phyloP scores from a whole-genome alignment of 2,888 invertebrate genomes.

The Amblyjoppa fuscipennis region DNA sequence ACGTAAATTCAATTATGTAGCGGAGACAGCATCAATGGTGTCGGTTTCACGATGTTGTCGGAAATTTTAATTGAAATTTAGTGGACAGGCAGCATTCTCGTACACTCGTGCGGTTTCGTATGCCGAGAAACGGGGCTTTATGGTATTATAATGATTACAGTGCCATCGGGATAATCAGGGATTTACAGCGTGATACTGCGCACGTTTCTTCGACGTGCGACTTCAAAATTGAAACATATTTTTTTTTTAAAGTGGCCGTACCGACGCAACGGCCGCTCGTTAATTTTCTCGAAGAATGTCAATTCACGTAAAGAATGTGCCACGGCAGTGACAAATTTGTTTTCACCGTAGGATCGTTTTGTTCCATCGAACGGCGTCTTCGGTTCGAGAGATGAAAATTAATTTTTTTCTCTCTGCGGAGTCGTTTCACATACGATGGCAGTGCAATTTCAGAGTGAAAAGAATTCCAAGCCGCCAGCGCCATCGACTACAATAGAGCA shows the following conservation, averaged over 20 bases:
- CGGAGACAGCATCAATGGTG: constrained; percentile 30
- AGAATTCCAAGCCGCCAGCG: constrained; percentile 21
- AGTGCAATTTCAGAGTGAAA: background rate
- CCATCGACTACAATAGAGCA: background rate
- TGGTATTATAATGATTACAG: background rate
- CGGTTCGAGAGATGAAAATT: background rate
- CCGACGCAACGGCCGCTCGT: too few relatives aligned
- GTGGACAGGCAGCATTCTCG: constrained; percentile 6
- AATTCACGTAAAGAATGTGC: too few relatives aligned
- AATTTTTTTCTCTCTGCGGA: background rate
- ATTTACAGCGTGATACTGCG: background rate
- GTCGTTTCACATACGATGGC: background rate
- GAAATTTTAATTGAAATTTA: constrained; percentile 27
- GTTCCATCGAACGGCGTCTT: background rate
- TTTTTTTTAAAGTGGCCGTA: too few relatives aligned
- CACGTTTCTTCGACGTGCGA: background rate
- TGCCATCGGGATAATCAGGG: background rate
- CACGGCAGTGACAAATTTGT: too few relatives aligned
- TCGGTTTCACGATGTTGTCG: constrained; percentile 40
- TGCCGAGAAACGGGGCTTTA: background rate
- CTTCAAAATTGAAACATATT: too few relatives aligned
- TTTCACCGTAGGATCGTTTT: too few relatives aligned
- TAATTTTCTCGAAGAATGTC: too few relatives aligned
- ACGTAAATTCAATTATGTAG: constrained; percentile 58
- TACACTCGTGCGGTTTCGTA: background rate